Evolutionary conservation across 2,113 vertebrate species (phyloP).

Genomic region (Atherinomorus stipes): DNA sequence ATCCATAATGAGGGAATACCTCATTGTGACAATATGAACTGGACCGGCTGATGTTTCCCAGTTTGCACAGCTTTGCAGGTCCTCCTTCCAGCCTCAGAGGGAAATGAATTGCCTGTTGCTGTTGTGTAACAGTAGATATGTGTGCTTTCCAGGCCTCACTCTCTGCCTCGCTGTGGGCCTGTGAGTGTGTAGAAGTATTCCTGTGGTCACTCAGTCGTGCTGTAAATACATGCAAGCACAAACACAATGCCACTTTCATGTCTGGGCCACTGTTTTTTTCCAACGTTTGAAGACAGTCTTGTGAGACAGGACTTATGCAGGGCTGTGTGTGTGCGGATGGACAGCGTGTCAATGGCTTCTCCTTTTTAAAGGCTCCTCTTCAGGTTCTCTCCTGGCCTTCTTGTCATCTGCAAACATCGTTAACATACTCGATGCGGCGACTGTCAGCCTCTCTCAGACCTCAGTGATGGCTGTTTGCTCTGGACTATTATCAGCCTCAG

Average conservation of each 20-base stretch:
- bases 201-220: conserved; percentile 49
- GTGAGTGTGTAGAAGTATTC: conserved; percentile 37
- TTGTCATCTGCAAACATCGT: conserved; percentile 74
- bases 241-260: conserved; percentile 67
- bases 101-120: conserved; percentile 16
- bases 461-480: conserved; percentile 50
- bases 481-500: conserved; percentile 54
- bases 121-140: conserved; percentile 38
- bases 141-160: conserved; percentile 36
- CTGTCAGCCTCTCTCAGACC: conserved; percentile 52
- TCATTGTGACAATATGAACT: too few relatives aligned
- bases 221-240: conserved; percentile 67
- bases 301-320: conserved; percentile 11
- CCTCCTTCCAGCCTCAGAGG: conserved; percentile 52
- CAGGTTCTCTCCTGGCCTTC: conserved; percentile 28
- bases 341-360: conserved; percentile 5
- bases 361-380: conserved; percentile 12
- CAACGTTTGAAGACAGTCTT: conserved; percentile 51
- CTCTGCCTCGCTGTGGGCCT: conserved; percentile 27
- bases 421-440: conserved; percentile 54
- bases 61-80: conserved; percentile 35
- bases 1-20: too few relatives aligned
- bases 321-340: conserved; percentile 18
- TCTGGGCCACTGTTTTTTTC: conserved; percentile 41
- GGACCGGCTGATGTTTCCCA: conserved; percentile 31